These are phyloP conservation scores for Accipiter virgatus DNA, from an alignment of 2,113 vertebrate species.

Conservation along the genomic window DNA sequence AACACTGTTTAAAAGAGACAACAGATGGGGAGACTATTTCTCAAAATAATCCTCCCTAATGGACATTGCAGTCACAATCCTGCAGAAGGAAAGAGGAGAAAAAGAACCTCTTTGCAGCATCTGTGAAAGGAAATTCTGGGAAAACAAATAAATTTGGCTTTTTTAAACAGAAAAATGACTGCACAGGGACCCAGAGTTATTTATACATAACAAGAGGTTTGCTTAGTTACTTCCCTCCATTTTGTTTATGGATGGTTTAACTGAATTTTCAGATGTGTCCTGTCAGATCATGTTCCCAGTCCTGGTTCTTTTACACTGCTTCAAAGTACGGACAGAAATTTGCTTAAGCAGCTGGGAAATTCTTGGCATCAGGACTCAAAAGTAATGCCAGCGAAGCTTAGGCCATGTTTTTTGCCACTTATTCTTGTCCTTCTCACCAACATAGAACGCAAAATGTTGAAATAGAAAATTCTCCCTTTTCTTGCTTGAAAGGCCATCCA, in stretches of 20 bases:
- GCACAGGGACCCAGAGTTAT: neutral
- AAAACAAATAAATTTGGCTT: constrained; percentile 20
- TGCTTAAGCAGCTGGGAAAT: neutral
- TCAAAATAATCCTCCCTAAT: constrained; percentile 37
- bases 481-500: neutral
- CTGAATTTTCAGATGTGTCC: neutral
- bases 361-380: neutral
- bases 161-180: neutral
- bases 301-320: neutral
- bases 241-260: neutral
- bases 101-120: neutral
- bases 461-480: neutral
- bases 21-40: neutral
- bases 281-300: neutral
- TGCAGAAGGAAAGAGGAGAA: neutral
- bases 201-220: neutral
- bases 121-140: constrained; percentile 2
- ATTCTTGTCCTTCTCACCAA: neutral
- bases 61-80: neutral
- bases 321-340: neutral
- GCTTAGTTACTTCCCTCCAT: neutral
- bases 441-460: neutral
- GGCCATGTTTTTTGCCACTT: neutral
- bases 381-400: neutral
- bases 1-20: constrained; percentile 6